Base-by-base conservation (phyloP, 2,797 vertebrate species). In the Galago senegalensis region DNA sequence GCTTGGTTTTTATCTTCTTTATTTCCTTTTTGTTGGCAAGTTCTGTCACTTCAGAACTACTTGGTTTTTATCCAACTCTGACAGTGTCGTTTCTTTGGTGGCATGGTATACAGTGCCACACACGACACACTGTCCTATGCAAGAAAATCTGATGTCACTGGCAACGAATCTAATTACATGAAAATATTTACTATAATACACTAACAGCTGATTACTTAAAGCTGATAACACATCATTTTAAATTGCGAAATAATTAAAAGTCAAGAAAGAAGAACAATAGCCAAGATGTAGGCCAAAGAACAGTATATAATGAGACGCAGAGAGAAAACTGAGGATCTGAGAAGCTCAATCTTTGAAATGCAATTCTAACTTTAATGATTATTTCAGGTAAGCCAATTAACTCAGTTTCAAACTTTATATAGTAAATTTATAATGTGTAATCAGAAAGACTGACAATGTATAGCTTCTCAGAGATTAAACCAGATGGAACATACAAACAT, bases 381-480 rank as follows among this genome's bases (percentile, higher is more conserved):
- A 87, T 84, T 90, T 92, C 23, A 70, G 37, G 49, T 40, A 96
- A 94, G 31, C 86, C 56, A 76, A 43, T 79, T 84, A 81, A 86
- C 3, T 46, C 25, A 65, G 27, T 75, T 91, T 93, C 80, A 92
- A 76, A 92, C 72, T 87, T 67, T 75, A 29, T 34, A 85, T 21
- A 46, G 34, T 65, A 89, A 73, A 40, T 49, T 53, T 85, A 56
- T 80, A 85, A 91, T 25, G 31, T 43, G 65, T 88, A 67, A 93
- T 67, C 21, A 67, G 17, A 25, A 90, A 96, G 31, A 58, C 37
- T 76, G 21, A 70, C 61, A 79, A 86, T 12, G 17, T 53, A 25
- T 27, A 46, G 12, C 25, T 61, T 77, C 86, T 93, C 11, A 88
- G 58, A 92, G 3, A 88, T 53, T 72, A 49, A 90, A 92, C 65